Evolutionary conservation across 2,113 vertebrate species (phyloP).

Genomic region (Gopherus evgoodei): DNA sequence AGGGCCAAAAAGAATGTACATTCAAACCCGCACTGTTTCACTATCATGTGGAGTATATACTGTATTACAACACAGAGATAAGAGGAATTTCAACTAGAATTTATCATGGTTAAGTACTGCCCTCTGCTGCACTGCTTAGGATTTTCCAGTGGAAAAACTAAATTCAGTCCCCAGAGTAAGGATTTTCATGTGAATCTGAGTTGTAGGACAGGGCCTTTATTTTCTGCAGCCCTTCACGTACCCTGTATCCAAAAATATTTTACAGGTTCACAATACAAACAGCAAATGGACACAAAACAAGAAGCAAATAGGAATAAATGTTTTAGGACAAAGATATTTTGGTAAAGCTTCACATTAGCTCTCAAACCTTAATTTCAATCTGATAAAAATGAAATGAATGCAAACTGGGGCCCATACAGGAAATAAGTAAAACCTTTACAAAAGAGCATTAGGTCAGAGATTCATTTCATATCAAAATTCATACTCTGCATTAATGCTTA

Average conservation of each 20-base stretch:
- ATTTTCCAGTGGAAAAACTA: neutral
- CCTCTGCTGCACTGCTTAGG: constrained; percentile 70
- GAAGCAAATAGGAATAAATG: neutral
- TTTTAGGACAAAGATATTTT: neutral
- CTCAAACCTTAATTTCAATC: neutral
- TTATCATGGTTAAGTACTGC: constrained; percentile 2
- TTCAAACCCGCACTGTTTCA: neutral
- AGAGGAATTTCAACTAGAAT: neutral
- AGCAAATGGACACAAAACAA: neutral
- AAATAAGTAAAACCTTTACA: neutral
- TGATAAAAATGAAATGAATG: neutral
- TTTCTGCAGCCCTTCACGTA: neutral
- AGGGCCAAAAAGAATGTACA: neutral
- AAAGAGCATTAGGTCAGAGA: neutral
- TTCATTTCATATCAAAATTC: neutral
- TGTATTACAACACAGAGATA: neutral
- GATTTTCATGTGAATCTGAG: neutral
- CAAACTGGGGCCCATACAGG: neutral
- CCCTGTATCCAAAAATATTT: neutral
- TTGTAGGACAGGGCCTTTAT: neutral
- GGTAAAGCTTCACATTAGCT: neutral
- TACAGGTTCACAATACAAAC: neutral
- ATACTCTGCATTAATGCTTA: neutral
- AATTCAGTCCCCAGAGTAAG: neutral
- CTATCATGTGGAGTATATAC: neutral